These are phyloP conservation scores for Agrotis exclamationis DNA, from an alignment of 2,888 invertebrate genomes.

Conservation along the genomic window DNA sequence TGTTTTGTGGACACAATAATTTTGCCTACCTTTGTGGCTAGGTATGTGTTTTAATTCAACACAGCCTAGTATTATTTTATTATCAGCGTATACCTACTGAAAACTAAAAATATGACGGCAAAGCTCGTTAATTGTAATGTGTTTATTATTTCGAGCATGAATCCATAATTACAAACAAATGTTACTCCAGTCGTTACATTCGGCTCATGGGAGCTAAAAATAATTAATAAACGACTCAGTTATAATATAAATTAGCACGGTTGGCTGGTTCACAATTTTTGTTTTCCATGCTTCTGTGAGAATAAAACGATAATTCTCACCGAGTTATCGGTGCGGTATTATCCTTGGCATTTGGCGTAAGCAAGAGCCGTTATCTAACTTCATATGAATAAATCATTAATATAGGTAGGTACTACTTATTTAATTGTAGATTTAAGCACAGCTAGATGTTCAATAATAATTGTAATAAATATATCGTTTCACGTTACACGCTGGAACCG, in stretches of 20 bases:
- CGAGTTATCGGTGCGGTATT: too few species aligned
- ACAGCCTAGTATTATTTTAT: too few species aligned
- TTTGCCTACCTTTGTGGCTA: too few species aligned
- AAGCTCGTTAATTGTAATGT: conserved; percentile 6
- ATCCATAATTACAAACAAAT: conserved; percentile 52
- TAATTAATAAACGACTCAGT: conserved; percentile 22
- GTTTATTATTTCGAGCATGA: conserved; percentile 34
- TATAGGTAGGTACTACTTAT: neutral
- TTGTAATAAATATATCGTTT: neutral
- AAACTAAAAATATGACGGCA: conserved; percentile 20
- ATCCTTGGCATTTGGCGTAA: conserved; percentile 12
- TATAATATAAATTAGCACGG: conserved; percentile 25
- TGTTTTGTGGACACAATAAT: too few species aligned
- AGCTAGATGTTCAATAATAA: too few species aligned
- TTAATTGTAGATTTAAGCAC: too few species aligned
- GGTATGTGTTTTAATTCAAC: neutral
- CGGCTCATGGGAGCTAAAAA: conserved; percentile 36
- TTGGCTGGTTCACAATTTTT: conserved; percentile 1
- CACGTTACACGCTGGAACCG: neutral
- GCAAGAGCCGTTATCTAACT: neutral
- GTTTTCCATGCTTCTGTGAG: neutral
- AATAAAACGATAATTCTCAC: too few species aligned
- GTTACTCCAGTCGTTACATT: conserved; percentile 32
- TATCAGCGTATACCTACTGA: neutral
- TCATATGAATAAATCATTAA: neutral